These are phyloP conservation scores for Rhagologus leucostigma DNA, from an alignment of 2,113 vertebrate genomes.

Conservation along the genomic window DNA sequence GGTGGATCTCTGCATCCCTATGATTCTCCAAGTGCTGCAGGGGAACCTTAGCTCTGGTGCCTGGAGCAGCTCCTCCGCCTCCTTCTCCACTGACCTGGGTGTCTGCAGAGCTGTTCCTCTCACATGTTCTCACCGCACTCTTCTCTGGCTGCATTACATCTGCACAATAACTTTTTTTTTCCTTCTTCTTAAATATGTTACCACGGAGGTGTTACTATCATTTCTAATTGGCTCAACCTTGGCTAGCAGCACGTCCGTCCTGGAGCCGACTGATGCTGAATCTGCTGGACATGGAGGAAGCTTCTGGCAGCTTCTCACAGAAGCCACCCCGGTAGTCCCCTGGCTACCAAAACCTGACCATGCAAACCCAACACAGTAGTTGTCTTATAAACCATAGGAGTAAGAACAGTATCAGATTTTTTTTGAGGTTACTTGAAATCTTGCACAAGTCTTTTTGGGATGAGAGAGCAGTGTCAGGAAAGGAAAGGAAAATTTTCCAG, in stretches of 20 bases:
- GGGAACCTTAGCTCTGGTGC: too few species aligned
- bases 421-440: not conserved
- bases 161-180: not conserved
- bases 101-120: not conserved
- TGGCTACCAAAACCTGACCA: not conserved
- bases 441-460: not conserved
- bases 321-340: too few species aligned
- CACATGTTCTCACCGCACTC: not conserved
- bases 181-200: not conserved
- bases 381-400: not conserved
- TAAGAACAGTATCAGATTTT: not conserved
- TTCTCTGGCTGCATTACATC: not conserved
- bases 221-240: not conserved
- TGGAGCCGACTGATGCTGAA: accelerated
- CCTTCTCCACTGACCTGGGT: not conserved
- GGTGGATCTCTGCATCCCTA: not conserved
- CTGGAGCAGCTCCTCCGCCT: not conserved
- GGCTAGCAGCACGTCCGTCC: accelerated
- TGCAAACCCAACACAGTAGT: not conserved
- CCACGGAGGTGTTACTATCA: too few species aligned
- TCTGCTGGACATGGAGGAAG: not conserved
- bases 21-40: not conserved
- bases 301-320: not conserved
- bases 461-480: not conserved
- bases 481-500: not conserved